Evolutionary conservation across 2,797 vertebrate species (phyloP).

Genomic region (Tapera naevia): DNA sequence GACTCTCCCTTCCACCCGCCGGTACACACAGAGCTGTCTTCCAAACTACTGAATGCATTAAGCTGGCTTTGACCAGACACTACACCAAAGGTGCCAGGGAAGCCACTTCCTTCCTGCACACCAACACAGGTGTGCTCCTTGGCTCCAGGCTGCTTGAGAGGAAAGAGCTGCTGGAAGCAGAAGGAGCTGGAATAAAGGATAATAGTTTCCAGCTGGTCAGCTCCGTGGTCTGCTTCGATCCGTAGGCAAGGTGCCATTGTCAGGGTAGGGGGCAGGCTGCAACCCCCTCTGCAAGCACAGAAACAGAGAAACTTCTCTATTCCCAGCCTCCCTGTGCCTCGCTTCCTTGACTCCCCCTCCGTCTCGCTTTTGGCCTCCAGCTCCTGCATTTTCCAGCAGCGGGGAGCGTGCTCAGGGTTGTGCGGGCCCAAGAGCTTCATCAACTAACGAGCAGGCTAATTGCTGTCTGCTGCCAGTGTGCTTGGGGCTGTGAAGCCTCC

Average conservation of each 20-base stretch:
- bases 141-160: not conserved
- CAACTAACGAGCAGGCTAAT: not conserved
- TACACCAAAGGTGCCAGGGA: not conserved
- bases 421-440: not conserved
- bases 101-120: not conserved
- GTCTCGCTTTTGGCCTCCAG: not conserved
- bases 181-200: not conserved
- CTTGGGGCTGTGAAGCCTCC: not conserved
- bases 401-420: not conserved
- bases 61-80: not conserved
- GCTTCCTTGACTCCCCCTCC: not conserved
- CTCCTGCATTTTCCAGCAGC: not conserved
- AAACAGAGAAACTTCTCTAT: not conserved
- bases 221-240: not conserved
- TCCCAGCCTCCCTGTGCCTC: not conserved
- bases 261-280: not conserved
- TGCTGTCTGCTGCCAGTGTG: not conserved
- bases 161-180: not conserved
- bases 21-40: not conserved
- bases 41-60: not conserved
- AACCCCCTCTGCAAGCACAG: not conserved
- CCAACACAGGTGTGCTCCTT: not conserved
- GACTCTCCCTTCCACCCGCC: not conserved
- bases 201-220: not conserved
- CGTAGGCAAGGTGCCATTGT: not conserved